Percentiles rank a stretch among this genome's conserved stretches.
These are phyloP conservation scores for Laterallus jamaicensis DNA, from an alignment of 2,113 vertebrate species.

Conservation along the genomic window DNA sequence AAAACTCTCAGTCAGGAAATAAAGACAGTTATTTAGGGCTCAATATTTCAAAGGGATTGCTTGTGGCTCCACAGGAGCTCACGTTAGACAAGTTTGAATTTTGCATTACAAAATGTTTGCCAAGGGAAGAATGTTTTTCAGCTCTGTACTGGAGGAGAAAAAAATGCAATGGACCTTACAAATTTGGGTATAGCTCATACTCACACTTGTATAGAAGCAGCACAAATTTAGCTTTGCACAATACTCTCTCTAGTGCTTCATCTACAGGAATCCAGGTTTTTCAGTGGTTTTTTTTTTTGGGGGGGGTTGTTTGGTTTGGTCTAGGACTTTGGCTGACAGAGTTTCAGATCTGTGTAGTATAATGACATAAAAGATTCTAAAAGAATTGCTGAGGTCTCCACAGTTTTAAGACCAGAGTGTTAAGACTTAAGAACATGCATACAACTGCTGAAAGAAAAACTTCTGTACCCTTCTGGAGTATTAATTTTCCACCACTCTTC, in stretches of 20 bases:
- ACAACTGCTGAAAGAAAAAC: background rate
- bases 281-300: too few species aligned
- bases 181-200: background rate
- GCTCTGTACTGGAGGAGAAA: background rate
- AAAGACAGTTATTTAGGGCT: background rate
- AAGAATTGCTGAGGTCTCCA: background rate
- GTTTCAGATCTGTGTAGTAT: background rate
- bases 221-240: background rate
- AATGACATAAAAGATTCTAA: background rate
- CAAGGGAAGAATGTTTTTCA: background rate
- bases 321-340: background rate
- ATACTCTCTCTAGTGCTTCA: background rate
- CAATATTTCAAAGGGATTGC: slow-evolving; percentile 36
- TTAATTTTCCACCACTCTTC: background rate
- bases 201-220: background rate
- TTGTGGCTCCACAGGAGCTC: background rate
- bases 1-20: slow-evolving; percentile 18
- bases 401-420: background rate
- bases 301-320: too few species aligned
- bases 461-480: background rate
- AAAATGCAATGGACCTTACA: background rate
- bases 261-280: background rate
- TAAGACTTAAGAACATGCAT: background rate
- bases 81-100: background rate
- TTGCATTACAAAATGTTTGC: background rate